phyloP scores from a whole-genome alignment of 2,797 vertebrate genomes.

The Neosilurus mollespiculum region DNA sequence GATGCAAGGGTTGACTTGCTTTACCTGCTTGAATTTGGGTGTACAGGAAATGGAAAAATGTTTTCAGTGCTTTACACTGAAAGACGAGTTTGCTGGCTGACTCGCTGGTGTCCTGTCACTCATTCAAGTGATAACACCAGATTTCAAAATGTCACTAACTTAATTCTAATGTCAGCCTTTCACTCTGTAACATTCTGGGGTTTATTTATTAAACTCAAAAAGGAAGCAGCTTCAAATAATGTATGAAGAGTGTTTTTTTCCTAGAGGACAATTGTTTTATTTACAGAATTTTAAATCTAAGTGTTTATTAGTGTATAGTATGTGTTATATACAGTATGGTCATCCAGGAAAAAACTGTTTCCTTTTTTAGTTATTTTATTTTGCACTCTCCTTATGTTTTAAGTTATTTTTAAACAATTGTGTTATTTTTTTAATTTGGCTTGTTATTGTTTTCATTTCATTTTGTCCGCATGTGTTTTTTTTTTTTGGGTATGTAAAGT shows the following conservation, averaged over 20 bases:
- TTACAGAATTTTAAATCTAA: not conserved
- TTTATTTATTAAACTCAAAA: constrained; percentile 45
- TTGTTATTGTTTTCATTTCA: constrained; percentile 46
- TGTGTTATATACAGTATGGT: not conserved
- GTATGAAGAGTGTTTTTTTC: not conserved
- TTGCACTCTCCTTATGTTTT: constrained; percentile 31
- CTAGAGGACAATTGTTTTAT: not conserved
- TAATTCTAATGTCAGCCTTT: constrained; percentile 27
- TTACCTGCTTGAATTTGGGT: constrained; percentile 32
- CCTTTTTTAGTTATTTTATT: constrained; percentile 25
- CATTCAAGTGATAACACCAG: constrained; percentile 27
- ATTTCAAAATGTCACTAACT: constrained; percentile 51
- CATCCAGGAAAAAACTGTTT: constrained; percentile 22
- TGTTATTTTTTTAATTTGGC: constrained; percentile 41
- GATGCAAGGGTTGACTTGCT: constrained; percentile 39
- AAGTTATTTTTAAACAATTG: constrained; percentile 47
- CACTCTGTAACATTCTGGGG: constrained; percentile 26
- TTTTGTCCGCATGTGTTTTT: constrained; percentile 64
- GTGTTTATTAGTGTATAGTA: not conserved
- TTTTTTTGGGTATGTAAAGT: constrained; percentile 43
- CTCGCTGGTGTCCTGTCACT: constrained; percentile 23
- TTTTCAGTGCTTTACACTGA: constrained; percentile 35
- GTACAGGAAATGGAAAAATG: not conserved
- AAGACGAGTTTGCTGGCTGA: constrained; percentile 3
- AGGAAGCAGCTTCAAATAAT: constrained; percentile 10